Conservation (phyloP, 2,888 invertebrate genomes). For the Byasa hedistus region DNA sequence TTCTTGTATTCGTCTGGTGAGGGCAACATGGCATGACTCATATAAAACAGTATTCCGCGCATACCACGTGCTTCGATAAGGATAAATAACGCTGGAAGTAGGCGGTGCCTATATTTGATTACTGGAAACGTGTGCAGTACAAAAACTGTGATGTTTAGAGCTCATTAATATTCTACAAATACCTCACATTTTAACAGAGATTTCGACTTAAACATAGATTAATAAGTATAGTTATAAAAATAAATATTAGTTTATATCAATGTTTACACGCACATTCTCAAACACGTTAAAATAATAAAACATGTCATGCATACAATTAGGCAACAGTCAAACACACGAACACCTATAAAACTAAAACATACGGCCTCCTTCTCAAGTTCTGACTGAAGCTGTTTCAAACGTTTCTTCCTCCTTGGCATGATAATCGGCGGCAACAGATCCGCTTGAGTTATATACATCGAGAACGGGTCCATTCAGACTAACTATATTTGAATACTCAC, state of each 20-base stretch:
- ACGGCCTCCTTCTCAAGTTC: constrained; percentile 57
- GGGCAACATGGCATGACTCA: constrained; percentile 26
- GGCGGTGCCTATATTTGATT: constrained; percentile 29
- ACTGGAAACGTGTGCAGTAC: constrained; percentile 22
- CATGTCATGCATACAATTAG: constrained; percentile 16
- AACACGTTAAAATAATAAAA: constrained; percentile 15
- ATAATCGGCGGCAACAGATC: constrained; percentile 69
- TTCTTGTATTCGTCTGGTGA: constrained; percentile 8
- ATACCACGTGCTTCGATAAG: constrained; percentile 24
- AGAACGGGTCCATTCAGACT: constrained; percentile 64
- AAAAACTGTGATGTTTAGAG: background rate
- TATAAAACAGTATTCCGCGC: constrained; percentile 18
- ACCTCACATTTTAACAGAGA: constrained; percentile 11
- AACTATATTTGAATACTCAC: constrained; percentile 1
- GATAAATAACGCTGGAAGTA: constrained; percentile 27
- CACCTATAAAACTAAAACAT: constrained; percentile 35
- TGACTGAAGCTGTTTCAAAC: constrained; percentile 65
- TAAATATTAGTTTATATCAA: constrained; percentile 22
- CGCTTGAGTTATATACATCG: constrained; percentile 69
- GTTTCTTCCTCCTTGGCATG: constrained; percentile 70
- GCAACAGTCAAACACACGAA: constrained; percentile 28
- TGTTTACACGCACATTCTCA: constrained; percentile 25
- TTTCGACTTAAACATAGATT: constrained; percentile 7
- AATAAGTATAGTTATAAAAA: constrained; percentile 16
- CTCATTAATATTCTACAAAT: background rate